Percentiles rank a stretch among this genome's conserved stretches.
These are phyloP conservation scores for Taphrorychus bicolor DNA, from an alignment of 2,888 invertebrate species.

Conservation along the genomic window DNA sequence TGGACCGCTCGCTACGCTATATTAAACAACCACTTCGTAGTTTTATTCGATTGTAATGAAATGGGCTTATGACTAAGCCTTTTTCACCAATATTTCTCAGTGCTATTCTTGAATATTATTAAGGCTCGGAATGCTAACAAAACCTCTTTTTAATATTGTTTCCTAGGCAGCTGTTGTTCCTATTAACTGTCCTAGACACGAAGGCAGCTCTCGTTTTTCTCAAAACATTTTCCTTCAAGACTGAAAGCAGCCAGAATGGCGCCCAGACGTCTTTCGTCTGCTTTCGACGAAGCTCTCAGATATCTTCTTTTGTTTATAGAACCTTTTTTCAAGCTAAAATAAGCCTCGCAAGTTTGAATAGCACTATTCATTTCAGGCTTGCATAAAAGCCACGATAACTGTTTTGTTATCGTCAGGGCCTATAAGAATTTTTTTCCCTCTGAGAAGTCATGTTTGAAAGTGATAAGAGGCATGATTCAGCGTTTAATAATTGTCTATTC, in stretches of 20 bases:
- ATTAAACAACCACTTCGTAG: not conserved
- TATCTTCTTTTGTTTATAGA: not conserved
- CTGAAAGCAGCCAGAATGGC: constrained; percentile 4
- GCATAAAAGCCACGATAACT: not conserved
- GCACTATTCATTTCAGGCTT: not conserved
- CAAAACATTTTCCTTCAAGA: not conserved
- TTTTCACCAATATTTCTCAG: not conserved
- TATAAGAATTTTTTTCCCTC: not conserved
- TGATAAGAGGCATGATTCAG: not conserved
- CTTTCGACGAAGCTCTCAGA: constrained; percentile 7
- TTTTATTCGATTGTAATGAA: too few species aligned
- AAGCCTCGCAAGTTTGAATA: not conserved
- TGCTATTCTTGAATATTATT: not conserved
- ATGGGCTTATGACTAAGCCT: too few species aligned
- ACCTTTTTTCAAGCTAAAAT: not conserved
- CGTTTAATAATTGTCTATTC: not conserved
- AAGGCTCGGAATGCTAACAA: not conserved
- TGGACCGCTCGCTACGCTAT: too few species aligned
- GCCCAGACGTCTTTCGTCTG: constrained; percentile 12
- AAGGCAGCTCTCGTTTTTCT: not conserved
- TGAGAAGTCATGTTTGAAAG: not conserved
- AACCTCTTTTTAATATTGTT: constrained; percentile 3
- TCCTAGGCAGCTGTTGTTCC: constrained; percentile 4
- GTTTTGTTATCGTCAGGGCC: not conserved
- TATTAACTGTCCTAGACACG: constrained; percentile 8